A percentile compares a stretch with the other conserved stretches of the same genome.
phyloP scores from a whole-genome alignment of 2,797 vertebrate genomes.

The Ciconia nigra region DNA sequence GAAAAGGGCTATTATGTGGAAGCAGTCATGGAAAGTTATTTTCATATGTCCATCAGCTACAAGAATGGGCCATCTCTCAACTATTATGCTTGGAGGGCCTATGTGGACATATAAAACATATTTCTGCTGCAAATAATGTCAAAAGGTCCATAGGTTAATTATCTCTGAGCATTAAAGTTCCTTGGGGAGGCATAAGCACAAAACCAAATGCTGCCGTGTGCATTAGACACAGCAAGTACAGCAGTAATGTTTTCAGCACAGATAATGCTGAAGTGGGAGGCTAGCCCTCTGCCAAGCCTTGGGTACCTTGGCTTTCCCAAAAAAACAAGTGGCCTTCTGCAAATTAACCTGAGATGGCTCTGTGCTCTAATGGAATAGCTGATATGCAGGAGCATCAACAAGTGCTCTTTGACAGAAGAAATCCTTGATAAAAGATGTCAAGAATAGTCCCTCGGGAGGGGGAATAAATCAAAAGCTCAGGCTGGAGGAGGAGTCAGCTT shows the following conservation, averaged over 20 bases:
- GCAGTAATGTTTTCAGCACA: neutral
- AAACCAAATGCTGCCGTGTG: neutral
- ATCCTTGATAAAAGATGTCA: neutral
- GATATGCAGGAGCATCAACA: neutral
- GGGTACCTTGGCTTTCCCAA: neutral
- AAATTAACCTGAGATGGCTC: neutral
- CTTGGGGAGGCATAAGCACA: neutral
- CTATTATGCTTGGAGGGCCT: fast-evolving
- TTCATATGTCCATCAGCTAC: neutral
- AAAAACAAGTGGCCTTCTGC: neutral
- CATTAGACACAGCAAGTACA: neutral
- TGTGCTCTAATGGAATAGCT: neutral
- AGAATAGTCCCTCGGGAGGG: neutral
- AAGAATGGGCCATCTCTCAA: neutral
- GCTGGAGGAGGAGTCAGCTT: neutral
- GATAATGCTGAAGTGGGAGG: neutral
- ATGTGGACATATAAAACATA: neutral
- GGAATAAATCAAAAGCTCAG: neutral
- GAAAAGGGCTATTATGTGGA: neutral
- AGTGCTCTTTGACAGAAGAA: neutral
- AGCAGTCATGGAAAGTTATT: neutral
- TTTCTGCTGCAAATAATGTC: neutral
- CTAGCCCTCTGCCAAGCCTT: neutral
- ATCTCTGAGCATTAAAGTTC: neutral
- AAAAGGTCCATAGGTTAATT: neutral